Conservation (phyloP, 2,797 vertebrate species). For the Tamandua tetradactyla region DNA sequence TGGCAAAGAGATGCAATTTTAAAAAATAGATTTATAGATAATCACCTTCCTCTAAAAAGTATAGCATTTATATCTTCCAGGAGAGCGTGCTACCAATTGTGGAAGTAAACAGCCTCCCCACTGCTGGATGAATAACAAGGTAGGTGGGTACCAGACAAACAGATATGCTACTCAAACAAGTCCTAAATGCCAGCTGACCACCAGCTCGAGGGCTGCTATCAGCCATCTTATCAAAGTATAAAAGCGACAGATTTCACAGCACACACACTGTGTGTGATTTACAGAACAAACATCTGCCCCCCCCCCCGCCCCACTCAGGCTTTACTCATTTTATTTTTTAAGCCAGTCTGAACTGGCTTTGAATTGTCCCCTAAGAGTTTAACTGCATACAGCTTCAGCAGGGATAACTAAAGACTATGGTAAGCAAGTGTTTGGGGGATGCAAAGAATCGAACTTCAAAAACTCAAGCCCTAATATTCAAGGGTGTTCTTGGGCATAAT, state of each 20-base stretch:
- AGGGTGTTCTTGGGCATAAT: no score
- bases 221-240: not conserved
- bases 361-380: not conserved
- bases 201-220: not conserved
- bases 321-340: constrained; percentile 38
- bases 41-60: not conserved
- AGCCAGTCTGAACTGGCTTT: not conserved
- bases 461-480: not conserved
- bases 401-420: not conserved
- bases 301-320: no score
- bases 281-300: no score
- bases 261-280: no score
- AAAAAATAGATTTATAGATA: not conserved
- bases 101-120: not conserved
- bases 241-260: not conserved
- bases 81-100: not conserved
- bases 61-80: not conserved
- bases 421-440: not conserved
- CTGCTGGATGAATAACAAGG: not conserved
- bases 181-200: not conserved
- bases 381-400: not conserved
- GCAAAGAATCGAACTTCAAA: constrained; percentile 4
- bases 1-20: not conserved
- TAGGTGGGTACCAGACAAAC: not conserved
- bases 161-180: not conserved